phyloP scores from a whole-genome alignment of 2,113 vertebrate genomes.

The Hemibates koningsi region DNA sequence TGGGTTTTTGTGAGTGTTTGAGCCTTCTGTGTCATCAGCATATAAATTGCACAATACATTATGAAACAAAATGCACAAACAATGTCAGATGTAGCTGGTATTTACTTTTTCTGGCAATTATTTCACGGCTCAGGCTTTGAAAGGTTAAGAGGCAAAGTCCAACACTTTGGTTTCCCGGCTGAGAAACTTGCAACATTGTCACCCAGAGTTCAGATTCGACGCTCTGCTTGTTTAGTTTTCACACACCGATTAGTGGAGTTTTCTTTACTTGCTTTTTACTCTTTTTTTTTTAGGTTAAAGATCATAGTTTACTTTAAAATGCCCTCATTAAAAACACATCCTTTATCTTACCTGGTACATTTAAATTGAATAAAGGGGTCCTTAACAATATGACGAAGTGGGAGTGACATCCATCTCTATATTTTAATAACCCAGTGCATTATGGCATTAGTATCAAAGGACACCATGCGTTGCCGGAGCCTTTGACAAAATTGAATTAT shows the following conservation, averaged over 20 bases:
- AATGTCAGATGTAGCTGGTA: not conserved
- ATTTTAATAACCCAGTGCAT: not conserved
- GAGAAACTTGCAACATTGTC: not conserved
- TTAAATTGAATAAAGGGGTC: not conserved
- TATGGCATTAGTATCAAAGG: not conserved
- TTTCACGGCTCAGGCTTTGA: not conserved
- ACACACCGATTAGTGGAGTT: not conserved
- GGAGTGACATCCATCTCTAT: not conserved
- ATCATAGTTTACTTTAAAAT: not conserved
- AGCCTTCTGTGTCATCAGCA: not conserved
- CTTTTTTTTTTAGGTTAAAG: not conserved
- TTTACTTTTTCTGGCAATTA: not conserved
- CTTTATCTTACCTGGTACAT: rapidly evolving
- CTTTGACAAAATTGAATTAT: not conserved
- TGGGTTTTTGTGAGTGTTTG: not conserved
- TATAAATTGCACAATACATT: not conserved
- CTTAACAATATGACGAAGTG: not conserved
- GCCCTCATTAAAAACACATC: not conserved
- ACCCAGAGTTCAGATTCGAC: not conserved
- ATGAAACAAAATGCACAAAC: not conserved
- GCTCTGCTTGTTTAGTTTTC: not conserved
- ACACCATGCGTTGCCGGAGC: rapidly evolving
- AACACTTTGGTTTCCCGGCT: not conserved
- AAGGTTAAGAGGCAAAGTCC: not conserved
- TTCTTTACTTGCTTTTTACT: not conserved